Base-by-base conservation (phyloP, 2,113 vertebrate genomes). In the Epinephelus moara region DNA sequence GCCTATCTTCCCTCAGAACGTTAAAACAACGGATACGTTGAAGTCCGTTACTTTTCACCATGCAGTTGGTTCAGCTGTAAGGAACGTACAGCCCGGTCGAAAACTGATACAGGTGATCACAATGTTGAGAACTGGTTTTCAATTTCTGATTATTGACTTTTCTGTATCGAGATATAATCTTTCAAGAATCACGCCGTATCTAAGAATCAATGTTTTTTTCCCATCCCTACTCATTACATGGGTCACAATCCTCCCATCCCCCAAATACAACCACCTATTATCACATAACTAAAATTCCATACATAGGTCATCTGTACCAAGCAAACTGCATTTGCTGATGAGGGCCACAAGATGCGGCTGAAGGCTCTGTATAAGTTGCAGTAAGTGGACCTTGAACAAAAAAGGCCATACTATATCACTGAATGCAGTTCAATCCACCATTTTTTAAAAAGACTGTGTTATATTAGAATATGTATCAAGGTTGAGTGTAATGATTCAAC, bases 401-500 rank as follows among this genome's bases (percentile, higher is more conserved):
- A 53, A 7, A 23, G 15, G 30, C 19, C 11, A 21, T 3, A 14
- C 33, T 63, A 11, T 6, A n/a, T 42, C 2, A 11, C 1, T 7
- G 1, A 42, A 59, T 25, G 15, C 15, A 53, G 60, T 17, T 76
- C 2, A 3, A 18, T 52, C 14, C 4, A 53, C 30, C 3, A n/a
- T 21, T n/a, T 15, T 5, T 27, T 23, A 63, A 70, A 40, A 6
- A 9, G 4, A 45, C 11, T 19, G 12, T 42, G 27, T 27, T 12
- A 14, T 59, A 27, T 72, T 4, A 67, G 15, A 21, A 37, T 37
- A 37, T 13, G 2, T 45, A 15, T 71, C 13, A 40, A 15, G 61
- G 23, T 50, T 78, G 7, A 49, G 64, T 64, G 23, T 37, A 12
- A 60, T 52, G 49, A 72, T 61, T 74, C 27, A 62, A 74, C 62